A percentile compares a stretch with the other conserved stretches of the same genome.
phyloP scores from a whole-genome alignment of 2,113 vertebrate genomes.

The Ciconia maguari region DNA sequence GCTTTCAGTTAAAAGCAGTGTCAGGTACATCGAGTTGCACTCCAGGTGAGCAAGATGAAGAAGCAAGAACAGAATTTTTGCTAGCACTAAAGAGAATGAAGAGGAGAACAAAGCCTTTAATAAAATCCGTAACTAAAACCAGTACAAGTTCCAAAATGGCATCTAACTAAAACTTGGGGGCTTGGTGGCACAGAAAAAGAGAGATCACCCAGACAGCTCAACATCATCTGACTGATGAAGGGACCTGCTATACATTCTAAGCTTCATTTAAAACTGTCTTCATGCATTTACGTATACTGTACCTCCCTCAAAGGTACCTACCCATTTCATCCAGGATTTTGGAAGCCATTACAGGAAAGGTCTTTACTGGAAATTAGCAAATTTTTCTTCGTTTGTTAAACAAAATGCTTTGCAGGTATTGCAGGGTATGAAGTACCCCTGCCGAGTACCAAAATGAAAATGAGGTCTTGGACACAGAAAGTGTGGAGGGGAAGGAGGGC shows the following conservation, averaged over 20 bases:
- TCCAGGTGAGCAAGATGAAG: background rate
- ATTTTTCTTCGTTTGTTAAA: background rate
- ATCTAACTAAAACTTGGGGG: background rate
- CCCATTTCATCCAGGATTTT: background rate
- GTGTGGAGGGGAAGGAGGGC: background rate
- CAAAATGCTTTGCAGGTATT: background rate
- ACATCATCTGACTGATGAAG: background rate
- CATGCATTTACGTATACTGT: background rate
- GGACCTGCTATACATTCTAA: background rate
- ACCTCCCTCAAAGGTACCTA: background rate
- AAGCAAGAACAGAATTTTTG: background rate
- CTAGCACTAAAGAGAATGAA: background rate
- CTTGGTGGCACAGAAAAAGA: background rate
- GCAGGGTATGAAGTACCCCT: background rate
- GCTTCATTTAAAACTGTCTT: background rate
- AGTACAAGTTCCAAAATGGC: background rate
- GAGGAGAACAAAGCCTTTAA: background rate
- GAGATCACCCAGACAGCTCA: background rate
- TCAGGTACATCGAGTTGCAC: accelerated
- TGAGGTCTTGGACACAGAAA: background rate
- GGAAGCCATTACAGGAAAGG: background rate
- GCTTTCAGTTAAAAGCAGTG: background rate
- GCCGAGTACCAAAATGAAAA: background rate
- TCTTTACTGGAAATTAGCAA: background rate
- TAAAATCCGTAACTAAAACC: background rate